These are phyloP conservation scores for Caenorhabditis briggsae DNA, from an alignment of 1,140 invertebrate genomes.

Conservation along the genomic window DNA sequence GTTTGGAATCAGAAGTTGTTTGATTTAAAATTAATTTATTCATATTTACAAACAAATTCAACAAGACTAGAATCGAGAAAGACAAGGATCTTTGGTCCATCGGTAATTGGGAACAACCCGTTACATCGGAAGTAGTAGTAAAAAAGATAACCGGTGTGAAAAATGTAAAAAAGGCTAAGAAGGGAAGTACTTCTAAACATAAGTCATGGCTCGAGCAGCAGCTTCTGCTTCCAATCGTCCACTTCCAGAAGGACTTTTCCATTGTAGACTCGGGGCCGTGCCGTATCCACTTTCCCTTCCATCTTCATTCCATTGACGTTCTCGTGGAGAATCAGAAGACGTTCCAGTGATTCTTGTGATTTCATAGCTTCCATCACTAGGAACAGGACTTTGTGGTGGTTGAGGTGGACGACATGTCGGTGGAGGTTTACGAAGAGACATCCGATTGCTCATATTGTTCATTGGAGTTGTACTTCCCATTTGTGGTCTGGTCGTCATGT, in stretches of 20 bases:
- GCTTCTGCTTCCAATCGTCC: constrained; percentile 54
- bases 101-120: constrained; percentile 19
- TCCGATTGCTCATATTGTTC: constrained; percentile 7
- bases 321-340: constrained; percentile 46
- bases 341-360: constrained; percentile 35
- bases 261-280: constrained; percentile 61
- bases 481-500: constrained; percentile 38
- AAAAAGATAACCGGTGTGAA: constrained; percentile 30
- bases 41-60: neutral
- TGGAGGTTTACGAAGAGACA: constrained; percentile 62
- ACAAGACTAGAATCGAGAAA: constrained; percentile 38
- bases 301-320: constrained; percentile 59
- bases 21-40: constrained; percentile 18
- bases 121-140: neutral
- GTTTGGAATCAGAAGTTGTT: neutral
- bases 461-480: constrained; percentile 33
- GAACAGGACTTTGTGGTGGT: constrained; percentile 53
- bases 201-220: constrained; percentile 59
- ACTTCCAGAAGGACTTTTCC: constrained; percentile 63
- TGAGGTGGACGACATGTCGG: constrained; percentile 64
- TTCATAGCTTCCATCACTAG: constrained; percentile 50
- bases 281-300: constrained; percentile 64
- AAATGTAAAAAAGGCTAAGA: neutral
- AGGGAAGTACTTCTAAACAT: constrained; percentile 44
- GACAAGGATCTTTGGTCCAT: constrained; percentile 56